These are phyloP conservation scores for Phyllotreta striolata DNA, from an alignment of 2,888 invertebrate genomes.

Conservation along the genomic window DNA sequence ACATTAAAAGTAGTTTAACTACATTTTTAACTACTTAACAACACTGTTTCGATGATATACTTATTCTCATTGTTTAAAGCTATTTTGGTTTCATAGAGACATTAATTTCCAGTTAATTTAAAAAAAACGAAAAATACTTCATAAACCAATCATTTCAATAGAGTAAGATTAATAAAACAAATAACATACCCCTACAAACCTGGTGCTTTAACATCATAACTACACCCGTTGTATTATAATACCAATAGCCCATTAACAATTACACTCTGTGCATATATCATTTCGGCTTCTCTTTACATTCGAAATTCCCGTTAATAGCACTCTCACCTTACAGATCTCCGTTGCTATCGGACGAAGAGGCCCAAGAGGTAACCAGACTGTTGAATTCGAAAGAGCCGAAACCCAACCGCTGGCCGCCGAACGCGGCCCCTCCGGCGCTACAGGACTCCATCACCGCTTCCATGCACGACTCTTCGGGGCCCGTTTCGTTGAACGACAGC, in stretches of 20 bases:
- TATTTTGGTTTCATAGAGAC: too few relatives aligned
- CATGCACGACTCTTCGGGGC: constrained; percentile 59
- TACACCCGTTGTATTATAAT: too few relatives aligned
- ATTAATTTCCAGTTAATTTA: too few relatives aligned
- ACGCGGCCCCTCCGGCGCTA: constrained; percentile 59
- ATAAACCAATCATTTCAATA: too few relatives aligned
- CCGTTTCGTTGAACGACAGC: constrained; percentile 58
- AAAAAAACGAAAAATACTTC: too few relatives aligned
- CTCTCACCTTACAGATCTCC: constrained; percentile 69
- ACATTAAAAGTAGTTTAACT: too few relatives aligned
- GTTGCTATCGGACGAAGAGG: constrained; percentile 87
- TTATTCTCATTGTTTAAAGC: too few relatives aligned
- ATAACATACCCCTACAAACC: too few relatives aligned
- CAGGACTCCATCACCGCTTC: constrained; percentile 65
- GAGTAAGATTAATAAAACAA: too few relatives aligned
- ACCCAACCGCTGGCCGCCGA: constrained; percentile 55
- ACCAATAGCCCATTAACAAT: constrained; percentile 15
- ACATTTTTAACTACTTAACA: too few relatives aligned
- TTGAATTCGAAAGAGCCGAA: constrained; percentile 68
- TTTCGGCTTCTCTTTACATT: not conserved
- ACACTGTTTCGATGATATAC: too few relatives aligned
- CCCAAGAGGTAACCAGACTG: constrained; percentile 86
- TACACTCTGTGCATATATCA: not conserved
- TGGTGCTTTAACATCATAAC: too few relatives aligned
- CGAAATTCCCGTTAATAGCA: not conserved